These are phyloP conservation scores for Ctena decussata DNA, from an alignment of 2,888 invertebrate genomes.

Conservation along the genomic window DNA sequence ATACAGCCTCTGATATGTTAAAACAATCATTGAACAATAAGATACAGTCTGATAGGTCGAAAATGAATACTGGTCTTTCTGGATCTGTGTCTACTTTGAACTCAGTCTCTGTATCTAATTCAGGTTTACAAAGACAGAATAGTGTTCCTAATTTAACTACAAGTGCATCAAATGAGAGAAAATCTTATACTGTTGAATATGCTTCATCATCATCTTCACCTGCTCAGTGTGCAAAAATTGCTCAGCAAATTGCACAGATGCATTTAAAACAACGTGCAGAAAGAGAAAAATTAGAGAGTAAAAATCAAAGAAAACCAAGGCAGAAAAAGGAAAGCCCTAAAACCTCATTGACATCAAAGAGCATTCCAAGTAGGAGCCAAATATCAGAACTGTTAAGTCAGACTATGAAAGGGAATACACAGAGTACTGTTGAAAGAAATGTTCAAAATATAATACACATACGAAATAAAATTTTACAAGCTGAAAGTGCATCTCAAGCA, in stretches of 20 bases:
- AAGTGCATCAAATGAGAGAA: neutral
- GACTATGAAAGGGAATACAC: conserved; percentile 43
- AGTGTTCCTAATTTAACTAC: neutral
- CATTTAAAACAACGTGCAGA: conserved; percentile 54
- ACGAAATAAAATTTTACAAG: conserved; percentile 12
- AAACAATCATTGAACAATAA: neutral
- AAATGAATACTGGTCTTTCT: neutral
- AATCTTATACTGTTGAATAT: neutral
- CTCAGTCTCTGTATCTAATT: neutral
- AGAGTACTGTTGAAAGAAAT: neutral
- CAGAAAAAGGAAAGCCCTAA: conserved; percentile 40
- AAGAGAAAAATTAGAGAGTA: conserved; percentile 25
- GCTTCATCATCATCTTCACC: conserved; percentile 45
- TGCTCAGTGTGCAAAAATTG: conserved; percentile 66
- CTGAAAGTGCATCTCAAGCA: neutral
- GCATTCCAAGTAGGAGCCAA: conserved; percentile 52
- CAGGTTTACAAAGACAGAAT: neutral
- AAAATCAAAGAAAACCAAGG: conserved; percentile 11
- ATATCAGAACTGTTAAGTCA: conserved; percentile 55
- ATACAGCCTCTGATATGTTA: neutral
- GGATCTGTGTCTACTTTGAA: neutral
- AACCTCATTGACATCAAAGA: conserved; percentile 47
- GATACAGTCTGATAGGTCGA: conserved; percentile 11
- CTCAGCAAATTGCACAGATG: conserved; percentile 65
- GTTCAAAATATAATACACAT: neutral